These are phyloP conservation scores for Eueides isabella DNA, from an alignment of 1,140 invertebrate species.

Conservation along the genomic window DNA sequence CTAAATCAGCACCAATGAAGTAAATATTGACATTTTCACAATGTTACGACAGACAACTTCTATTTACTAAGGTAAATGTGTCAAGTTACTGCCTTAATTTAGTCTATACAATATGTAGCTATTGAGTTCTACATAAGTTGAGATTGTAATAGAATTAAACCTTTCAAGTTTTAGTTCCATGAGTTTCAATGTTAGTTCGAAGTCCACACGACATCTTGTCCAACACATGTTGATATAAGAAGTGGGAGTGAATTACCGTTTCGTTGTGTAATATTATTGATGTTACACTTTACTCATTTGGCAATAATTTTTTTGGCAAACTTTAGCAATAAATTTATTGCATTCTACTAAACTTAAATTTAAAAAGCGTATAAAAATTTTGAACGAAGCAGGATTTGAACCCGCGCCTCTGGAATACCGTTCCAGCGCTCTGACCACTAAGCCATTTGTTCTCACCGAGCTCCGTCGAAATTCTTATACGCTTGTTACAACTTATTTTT, in stretches of 20 bases:
- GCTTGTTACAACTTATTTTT: too few species aligned
- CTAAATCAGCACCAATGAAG: not conserved
- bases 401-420: too few species aligned
- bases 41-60: not conserved
- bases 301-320: too few species aligned
- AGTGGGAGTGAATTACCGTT: not conserved
- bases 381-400: too few species aligned
- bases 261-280: not conserved
- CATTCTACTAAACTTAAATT: too few species aligned
- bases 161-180: not conserved
- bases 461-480: too few species aligned
- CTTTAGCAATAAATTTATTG: too few species aligned
- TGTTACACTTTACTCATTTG: too few species aligned
- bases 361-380: too few species aligned
- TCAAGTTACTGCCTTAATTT: constrained; percentile 1
- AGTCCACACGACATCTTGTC: not conserved
- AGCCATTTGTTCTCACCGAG: too few species aligned
- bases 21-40: not conserved
- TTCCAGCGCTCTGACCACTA: too few species aligned
- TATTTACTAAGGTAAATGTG: constrained; percentile 10
- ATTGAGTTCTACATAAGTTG: not conserved
- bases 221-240: not conserved
- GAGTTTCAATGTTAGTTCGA: not conserved
- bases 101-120: not conserved
- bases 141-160: constrained; percentile 6